phyloP scores from a whole-genome alignment of 2,113 vertebrate genomes.

The Ictidomys tridecemlineatus region DNA sequence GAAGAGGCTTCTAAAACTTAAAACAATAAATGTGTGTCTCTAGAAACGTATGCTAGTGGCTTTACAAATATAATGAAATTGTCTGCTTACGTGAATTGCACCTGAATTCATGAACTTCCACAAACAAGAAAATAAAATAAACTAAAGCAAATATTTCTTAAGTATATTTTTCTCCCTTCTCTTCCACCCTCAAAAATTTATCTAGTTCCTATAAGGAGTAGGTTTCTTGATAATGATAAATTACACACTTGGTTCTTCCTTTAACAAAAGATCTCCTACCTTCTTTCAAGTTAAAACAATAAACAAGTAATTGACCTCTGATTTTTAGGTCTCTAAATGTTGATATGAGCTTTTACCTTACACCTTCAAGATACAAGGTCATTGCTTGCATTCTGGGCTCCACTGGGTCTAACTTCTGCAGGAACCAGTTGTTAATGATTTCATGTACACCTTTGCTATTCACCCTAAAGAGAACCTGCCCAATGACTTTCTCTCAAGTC shows the following conservation, averaged over 20 bases:
- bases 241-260: not conserved
- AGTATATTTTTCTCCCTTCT: not conserved
- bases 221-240: not conserved
- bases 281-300: not conserved
- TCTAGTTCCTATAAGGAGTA: not conserved
- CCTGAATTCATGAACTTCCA: slow-evolving; percentile 1
- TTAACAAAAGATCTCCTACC: not conserved
- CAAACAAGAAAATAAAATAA: not conserved
- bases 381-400: not conserved
- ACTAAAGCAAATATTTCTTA: not conserved
- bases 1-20: slow-evolving; percentile 1
- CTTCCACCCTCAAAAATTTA: not conserved
- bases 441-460: not conserved
- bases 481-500: not conserved
- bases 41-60: not conserved
- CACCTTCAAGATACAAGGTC: not conserved
- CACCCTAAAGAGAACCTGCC: not conserved
- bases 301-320: slow-evolving; percentile 17
- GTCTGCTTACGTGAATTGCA: not conserved
- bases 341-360: not conserved
- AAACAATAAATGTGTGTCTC: not conserved
- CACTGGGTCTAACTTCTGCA: not conserved
- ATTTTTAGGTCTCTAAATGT: slow-evolving; percentile 35
- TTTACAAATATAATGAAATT: slow-evolving; percentile 55
- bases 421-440: slow-evolving; percentile 36